These are phyloP conservation scores for Belonocnema kinseyi DNA, from an alignment of 1,140 invertebrate species.

Conservation along the genomic window DNA sequence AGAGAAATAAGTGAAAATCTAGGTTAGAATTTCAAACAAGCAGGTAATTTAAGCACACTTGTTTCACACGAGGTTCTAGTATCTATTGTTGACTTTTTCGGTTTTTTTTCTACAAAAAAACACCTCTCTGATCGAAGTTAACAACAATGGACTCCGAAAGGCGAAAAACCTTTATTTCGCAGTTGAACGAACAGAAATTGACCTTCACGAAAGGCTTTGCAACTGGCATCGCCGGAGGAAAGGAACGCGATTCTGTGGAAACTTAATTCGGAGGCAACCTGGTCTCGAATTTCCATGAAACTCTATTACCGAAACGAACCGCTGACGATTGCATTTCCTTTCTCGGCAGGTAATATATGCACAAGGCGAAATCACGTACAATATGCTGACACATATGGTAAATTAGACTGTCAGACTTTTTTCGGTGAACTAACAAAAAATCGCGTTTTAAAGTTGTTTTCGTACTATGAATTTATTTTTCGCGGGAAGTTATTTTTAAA, in stretches of 20 bases:
- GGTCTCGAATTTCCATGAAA: constrained; percentile 21
- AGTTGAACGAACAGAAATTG: constrained; percentile 32
- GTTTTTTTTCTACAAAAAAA: background rate
- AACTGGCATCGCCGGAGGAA: constrained; percentile 25
- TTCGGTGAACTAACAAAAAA: background rate
- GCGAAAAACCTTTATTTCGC: constrained; percentile 12
- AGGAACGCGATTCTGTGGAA: constrained; percentile 25
- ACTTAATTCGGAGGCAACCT: constrained; percentile 30
- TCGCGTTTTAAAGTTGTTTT: too few relatives aligned
- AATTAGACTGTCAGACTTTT: constrained; percentile 8
- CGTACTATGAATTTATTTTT: too few relatives aligned
- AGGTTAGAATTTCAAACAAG: too few relatives aligned
- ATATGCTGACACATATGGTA: constrained; percentile 25
- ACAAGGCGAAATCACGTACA: constrained; percentile 23
- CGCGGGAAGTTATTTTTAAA: too few relatives aligned
- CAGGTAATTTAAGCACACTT: too few relatives aligned
- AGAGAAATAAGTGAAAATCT: too few relatives aligned
- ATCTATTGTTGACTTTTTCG: background rate
- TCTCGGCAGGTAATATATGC: constrained; percentile 16
- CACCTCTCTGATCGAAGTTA: background rate
- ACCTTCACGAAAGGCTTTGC: constrained; percentile 35
- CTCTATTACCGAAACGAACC: constrained; percentile 28
- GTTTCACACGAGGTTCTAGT: too few relatives aligned
- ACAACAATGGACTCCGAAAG: background rate
- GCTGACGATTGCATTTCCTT: constrained; percentile 30